Evolutionary conservation across 1,140 invertebrate genomes (phyloP).

Genomic region (Ridgeia piscesae): DNA sequence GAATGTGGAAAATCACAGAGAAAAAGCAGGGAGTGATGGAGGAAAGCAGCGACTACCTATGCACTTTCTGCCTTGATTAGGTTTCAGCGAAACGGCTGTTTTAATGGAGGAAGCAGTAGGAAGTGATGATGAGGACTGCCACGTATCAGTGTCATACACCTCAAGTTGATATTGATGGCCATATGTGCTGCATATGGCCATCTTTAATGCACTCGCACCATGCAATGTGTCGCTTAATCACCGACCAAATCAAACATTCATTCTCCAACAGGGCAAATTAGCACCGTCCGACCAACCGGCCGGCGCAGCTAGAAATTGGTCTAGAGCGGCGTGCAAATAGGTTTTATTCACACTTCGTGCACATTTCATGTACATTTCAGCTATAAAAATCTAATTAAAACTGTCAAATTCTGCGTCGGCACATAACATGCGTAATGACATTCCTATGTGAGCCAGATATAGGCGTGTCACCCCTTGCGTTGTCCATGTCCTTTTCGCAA

Average conservation of each 20-base stretch:
- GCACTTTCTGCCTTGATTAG: background rate
- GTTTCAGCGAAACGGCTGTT: background rate
- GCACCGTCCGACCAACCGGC: background rate
- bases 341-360: background rate
- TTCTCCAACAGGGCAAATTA: background rate
- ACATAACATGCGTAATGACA: background rate
- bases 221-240: background rate
- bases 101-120: background rate
- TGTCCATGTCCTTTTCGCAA: background rate
- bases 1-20: background rate
- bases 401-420: background rate
- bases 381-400: background rate
- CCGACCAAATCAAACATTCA: slow-evolving; percentile 1
- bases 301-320: background rate
- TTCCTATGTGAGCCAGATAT: background rate
- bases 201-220: background rate
- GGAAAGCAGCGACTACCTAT: background rate
- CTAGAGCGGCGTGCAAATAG: background rate
- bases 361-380: background rate
- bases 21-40: background rate
- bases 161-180: slow-evolving; percentile 5
- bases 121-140: background rate
- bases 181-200: background rate
- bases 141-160: background rate
- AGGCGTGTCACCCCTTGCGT: background rate